Base-by-base conservation (phyloP, 64 coral and sea anemone genomes). In the Platygyra sinensis region DNA sequence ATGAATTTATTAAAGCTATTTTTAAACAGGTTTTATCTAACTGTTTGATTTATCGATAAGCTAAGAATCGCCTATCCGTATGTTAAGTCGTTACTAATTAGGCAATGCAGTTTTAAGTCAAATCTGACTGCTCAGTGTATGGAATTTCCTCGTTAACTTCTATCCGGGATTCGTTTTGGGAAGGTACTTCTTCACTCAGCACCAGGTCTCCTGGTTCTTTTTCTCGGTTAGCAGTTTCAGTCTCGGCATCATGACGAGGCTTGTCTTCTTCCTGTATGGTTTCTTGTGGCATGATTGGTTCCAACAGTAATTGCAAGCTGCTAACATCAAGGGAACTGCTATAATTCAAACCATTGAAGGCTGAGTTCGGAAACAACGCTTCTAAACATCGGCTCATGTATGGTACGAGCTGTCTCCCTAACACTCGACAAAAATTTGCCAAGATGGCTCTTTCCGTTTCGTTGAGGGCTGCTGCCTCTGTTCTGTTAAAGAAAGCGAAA, bases 361-460 rank as follows among this genome's bases (percentile, higher is more conserved):
- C 81, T 22, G 38, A 69, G 25, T 19, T 51, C 20, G 90, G 93
- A 60, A 98, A 98, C 52, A 98, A 87, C 4, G 93, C 90, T 54
- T 94, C 93, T 67, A 98, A 79, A 76, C 96, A 98, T 18, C 72
- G 87, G 39, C 91, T 87, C 36, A 98, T 72, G 87, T 92, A 98
- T 10, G 96, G 96, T 10, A 91, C 67, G 24, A 98, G 90, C 63
- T 95, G 81, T 36, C 30, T 89, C 19, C 87, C 78, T 11, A 98
- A 55, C 19, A 77, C 93, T 72, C 62, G 84, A 87, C 93, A 91
- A 86, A 98, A 98, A 74, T 92, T 93, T 22, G 83, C 80, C 72
- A 98, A 95, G n/a, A 92, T 64, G 31, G 72, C 72, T 73, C 93
- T 93, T 87, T 98, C 96, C 30, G 92, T 89, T 83, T 93, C 90